phyloP scores from a whole-genome alignment of 2,888 invertebrate species.

The Hesperia comma region DNA sequence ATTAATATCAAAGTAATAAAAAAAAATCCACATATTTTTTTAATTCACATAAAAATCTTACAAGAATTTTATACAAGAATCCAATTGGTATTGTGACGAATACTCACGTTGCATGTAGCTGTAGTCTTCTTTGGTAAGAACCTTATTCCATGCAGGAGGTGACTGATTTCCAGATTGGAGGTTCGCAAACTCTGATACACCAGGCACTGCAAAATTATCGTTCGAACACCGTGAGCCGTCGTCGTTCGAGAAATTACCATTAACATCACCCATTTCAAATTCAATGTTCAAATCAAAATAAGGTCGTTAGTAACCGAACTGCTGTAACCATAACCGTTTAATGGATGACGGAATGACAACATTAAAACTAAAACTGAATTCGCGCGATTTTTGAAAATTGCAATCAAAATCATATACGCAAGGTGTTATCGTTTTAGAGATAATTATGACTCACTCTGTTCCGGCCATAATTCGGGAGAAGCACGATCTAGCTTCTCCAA shows the following conservation, averaged over 20 bases:
- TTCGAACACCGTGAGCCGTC: conserved; percentile 63
- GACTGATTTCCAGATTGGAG: conserved; percentile 83
- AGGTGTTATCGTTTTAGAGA: conserved; percentile 13
- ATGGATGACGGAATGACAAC: conserved; percentile 70
- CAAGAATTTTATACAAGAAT: neutral
- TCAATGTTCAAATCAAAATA: conserved; percentile 70
- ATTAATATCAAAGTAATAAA: too few relatives aligned
- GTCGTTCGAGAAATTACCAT: conserved; percentile 56
- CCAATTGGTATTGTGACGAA: neutral
- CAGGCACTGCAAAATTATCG: conserved; percentile 89
- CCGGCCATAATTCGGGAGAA: conserved; percentile 98
- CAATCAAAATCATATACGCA: conserved; percentile 10
- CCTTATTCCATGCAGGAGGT: conserved; percentile 87
- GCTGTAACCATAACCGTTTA: conserved; percentile 52
- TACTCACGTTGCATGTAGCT: conserved; percentile 91
- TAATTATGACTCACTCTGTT: conserved; percentile 89
- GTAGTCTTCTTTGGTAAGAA: conserved; percentile 89
- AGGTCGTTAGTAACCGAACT: conserved; percentile 69
- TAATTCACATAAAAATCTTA: too few relatives aligned
- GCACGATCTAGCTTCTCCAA: conserved; percentile 95
- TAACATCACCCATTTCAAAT: conserved; percentile 65
- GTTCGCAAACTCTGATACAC: conserved; percentile 92
- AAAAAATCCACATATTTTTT: too few relatives aligned
- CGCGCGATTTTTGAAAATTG: conserved; percentile 76
- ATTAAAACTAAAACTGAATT: conserved; percentile 56